Evolutionary conservation across 2,113 vertebrate species (phyloP).

Genomic region (Pelecanus crispus): DNA sequence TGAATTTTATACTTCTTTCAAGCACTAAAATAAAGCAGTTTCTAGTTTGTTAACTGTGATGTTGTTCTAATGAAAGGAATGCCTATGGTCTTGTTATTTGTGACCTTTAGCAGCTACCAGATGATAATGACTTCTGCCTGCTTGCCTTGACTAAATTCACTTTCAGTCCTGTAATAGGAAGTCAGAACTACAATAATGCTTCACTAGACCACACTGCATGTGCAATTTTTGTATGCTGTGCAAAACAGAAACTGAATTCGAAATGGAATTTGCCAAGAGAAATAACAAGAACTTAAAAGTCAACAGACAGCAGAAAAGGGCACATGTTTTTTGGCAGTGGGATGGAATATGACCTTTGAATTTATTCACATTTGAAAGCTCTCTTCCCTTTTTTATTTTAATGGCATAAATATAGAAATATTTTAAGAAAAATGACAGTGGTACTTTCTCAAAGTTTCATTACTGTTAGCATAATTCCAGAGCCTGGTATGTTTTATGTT

Average conservation of each 20-base stretch:
- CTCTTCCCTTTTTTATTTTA: neutral
- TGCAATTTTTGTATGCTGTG: neutral
- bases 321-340: neutral
- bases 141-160: neutral
- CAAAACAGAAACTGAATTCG: neutral
- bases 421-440: neutral
- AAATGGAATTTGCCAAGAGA: conserved; percentile 41
- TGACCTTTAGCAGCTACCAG: conserved; percentile 33
- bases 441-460: neutral
- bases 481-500: neutral
- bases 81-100: neutral
- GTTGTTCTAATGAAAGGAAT: neutral
- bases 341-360: conserved; percentile 15
- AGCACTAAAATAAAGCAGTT: neutral
- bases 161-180: neutral
- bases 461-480: neutral
- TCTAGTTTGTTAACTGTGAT: neutral
- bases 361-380: neutral
- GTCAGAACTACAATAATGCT: neutral
- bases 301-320: conserved; percentile 32
- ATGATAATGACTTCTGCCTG: neutral
- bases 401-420: neutral
- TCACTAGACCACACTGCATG: neutral
- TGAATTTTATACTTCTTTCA: neutral
- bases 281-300: conserved; percentile 42